Percentiles rank a stretch among this genome's conserved stretches.
These are phyloP conservation scores for Gallinago jamesoni DNA, from an alignment of 2,113 vertebrate species.

Conservation along the genomic window DNA sequence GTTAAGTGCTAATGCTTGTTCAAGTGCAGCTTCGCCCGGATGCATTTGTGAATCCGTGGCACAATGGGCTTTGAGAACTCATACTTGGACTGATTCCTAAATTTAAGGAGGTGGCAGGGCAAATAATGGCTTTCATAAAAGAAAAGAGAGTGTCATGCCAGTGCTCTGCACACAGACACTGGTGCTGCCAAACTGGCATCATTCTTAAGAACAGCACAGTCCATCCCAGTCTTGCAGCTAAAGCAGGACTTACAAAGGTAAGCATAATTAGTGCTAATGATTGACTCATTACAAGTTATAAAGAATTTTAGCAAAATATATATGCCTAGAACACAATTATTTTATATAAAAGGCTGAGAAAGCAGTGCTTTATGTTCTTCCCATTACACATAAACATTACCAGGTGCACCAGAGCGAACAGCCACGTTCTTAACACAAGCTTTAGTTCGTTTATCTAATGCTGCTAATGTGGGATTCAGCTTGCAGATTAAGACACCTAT, in stretches of 20 bases:
- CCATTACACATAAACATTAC: neutral
- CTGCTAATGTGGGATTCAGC: neutral
- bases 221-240: neutral
- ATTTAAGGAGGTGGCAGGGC: neutral
- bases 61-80: neutral
- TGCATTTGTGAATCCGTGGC: fast-evolving
- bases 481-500: neutral
- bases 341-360: neutral
- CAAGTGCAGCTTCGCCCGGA: neutral
- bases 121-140: neutral
- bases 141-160: neutral
- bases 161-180: neutral
- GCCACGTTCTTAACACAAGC: neutral
- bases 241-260: neutral
- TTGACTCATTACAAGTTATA: neutral
- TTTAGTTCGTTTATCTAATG: neutral
- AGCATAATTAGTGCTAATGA: neutral
- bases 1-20: slow-evolving; percentile 6
- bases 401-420: neutral
- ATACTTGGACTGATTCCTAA: neutral
- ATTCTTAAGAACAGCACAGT: neutral
- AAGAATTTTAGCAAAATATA: neutral
- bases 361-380: neutral
- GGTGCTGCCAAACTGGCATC: neutral
- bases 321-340: neutral